Evolutionary conservation across 2,113 vertebrate species (phyloP).

Genomic region (Monarcha castaneiventris): DNA sequence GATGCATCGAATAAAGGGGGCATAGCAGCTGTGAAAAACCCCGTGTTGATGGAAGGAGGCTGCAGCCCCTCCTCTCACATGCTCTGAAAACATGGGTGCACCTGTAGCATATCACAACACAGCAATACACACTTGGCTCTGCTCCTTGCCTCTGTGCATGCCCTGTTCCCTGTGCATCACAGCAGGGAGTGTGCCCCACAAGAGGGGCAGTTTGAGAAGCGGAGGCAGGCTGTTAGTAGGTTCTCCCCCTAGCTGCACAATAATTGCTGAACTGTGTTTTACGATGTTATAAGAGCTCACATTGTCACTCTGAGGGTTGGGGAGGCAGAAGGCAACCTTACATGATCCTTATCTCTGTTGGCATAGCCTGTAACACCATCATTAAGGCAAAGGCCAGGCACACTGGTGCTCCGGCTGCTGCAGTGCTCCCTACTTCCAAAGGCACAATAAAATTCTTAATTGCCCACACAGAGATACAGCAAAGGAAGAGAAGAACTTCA

Average conservation of each 20-base stretch:
- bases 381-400: not conserved
- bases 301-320: fast-evolving
- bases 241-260: not conserved
- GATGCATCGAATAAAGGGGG: not conserved
- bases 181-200: fast-evolving
- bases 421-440: not conserved
- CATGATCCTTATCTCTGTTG: not conserved
- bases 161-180: not conserved
- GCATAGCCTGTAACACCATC: not conserved
- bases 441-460: not conserved
- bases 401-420: not conserved
- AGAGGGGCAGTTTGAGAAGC: not conserved
- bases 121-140: fast-evolving
- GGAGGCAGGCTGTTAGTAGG: not conserved
- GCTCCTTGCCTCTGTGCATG: fast-evolving
- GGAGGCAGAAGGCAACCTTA: not conserved
- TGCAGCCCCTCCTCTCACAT: not conserved
- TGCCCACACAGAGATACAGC: not conserved
- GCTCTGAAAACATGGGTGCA: not conserved
- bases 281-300: not conserved
- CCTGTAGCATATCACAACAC: fast-evolving
- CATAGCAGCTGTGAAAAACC: not conserved
- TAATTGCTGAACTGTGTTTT: not conserved
- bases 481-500: not conserved
- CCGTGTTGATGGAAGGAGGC: not conserved